Percentiles rank a stretch among this genome's conserved stretches.
Evolutionary conservation across 2,888 invertebrate genomes (phyloP).

Genomic region (Acronicta leporina): DNA sequence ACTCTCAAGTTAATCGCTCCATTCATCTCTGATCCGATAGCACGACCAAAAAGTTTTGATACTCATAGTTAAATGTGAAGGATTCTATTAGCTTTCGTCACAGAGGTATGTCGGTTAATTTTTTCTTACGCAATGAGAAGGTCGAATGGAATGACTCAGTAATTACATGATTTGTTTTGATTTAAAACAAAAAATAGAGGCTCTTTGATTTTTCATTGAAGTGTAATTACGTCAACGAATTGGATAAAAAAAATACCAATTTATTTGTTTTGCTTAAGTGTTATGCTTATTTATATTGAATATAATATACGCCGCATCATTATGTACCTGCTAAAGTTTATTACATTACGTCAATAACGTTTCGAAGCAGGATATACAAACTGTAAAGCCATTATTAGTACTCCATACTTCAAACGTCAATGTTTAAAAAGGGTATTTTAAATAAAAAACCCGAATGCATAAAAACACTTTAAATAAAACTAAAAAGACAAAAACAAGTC

Average conservation of each 20-base stretch:
- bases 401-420: too few relatives aligned
- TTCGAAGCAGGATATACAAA: too few relatives aligned
- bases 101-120: conserved; percentile 4
- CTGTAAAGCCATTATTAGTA: too few relatives aligned
- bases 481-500: too few relatives aligned
- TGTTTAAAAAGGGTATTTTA: too few relatives aligned
- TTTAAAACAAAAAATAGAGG: conserved; percentile 20
- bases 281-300: not conserved
- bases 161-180: conserved; percentile 18
- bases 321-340: too few relatives aligned
- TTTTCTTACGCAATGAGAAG: conserved; percentile 23
- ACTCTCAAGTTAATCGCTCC: conserved; percentile 75
- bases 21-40: conserved; percentile 63
- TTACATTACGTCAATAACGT: too few relatives aligned
- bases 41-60: conserved; percentile 36
- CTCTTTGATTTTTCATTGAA: not conserved
- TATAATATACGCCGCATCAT: not conserved
- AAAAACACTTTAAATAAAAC: too few relatives aligned
- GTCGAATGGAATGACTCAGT: conserved; percentile 19
- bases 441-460: too few relatives aligned
- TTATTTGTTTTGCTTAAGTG: not conserved
- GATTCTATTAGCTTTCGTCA: conserved; percentile 31
- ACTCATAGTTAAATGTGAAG: conserved; percentile 39
- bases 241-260: not conserved
- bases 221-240: not conserved